Base-by-base conservation (phyloP, 2,888 invertebrate genomes). In the Lypha dubia region DNA sequence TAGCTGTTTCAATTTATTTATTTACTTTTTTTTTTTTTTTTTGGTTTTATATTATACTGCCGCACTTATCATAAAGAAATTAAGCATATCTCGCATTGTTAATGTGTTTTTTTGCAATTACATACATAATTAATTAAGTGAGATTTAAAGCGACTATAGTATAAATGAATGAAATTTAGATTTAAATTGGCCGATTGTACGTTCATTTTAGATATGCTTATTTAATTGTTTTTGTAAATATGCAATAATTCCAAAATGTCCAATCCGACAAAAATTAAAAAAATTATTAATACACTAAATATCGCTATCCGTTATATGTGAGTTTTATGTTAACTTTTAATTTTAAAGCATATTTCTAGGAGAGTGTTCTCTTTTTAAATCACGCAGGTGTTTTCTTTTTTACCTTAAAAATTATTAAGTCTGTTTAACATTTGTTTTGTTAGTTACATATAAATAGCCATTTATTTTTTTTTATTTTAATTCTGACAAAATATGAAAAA, bases 241-340 rank as follows among this genome's bases (percentile, higher is more conserved):
- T 89, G 89, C 90, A 91, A 90, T 90, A 90, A 90, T 90, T 90
- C 91, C 90, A 90, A 90, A 90, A 90, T 91, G 89, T 91, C 89
- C 90, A 90, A 89, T 90, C 90, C 91, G 90, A 90, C 90, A 90
- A 90, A 90, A 91, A 90, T 90, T 90, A 90, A 90, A 90, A 88
- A 89, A 89, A 89, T 88, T 28, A 28, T 87, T 63, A 71, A 46
- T 70, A 62, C 28, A 5, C 63, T 44, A 44, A n/a, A n/a, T n/a
- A n/a, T n/a, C n/a, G n/a, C n/a, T n/a, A n/a, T n/a, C n/a, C n/a
- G n/a, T n/a, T n/a, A n/a, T n/a, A n/a, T n/a, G 62, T 63, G 41
- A 44, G 13, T 63, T 17, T 4, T 60, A 38, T 38, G 2, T 24
- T 53, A 2, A 11, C 4, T 46, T 24, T 46, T 22, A n/a, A 62